Percentiles rank a stretch among this genome's conserved stretches.
These are phyloP conservation scores for Pelobates cultripes DNA, from an alignment of 2,797 vertebrate species.

Conservation along the genomic window DNA sequence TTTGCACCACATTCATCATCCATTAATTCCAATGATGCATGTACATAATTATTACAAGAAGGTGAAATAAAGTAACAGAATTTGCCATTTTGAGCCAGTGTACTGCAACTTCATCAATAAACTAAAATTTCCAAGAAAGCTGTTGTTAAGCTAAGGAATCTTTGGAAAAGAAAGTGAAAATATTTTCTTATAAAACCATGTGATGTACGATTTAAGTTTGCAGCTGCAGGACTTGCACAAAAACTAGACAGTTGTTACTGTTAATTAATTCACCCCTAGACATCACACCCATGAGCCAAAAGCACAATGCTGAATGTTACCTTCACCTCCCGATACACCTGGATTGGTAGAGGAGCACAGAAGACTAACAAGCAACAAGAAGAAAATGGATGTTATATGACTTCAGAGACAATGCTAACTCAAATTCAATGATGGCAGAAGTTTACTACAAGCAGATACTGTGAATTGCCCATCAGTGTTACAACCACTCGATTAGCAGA, in stretches of 20 bases:
- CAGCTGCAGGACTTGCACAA: slow-evolving; percentile 66
- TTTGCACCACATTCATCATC: slow-evolving; percentile 89
- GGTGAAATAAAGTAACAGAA: slow-evolving; percentile 73
- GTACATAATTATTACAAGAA: slow-evolving; percentile 86
- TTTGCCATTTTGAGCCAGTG: slow-evolving; percentile 76
- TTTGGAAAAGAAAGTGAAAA: slow-evolving; percentile 77
- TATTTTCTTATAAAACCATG: slow-evolving; percentile 71
- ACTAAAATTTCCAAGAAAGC: slow-evolving; percentile 73
- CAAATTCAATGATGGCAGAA: slow-evolving; percentile 81
- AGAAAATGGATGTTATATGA: slow-evolving; percentile 45
- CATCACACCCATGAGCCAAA: slow-evolving; percentile 80
- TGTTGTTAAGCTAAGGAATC: slow-evolving; percentile 75
- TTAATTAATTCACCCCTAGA: slow-evolving; percentile 66
- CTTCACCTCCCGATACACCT: slow-evolving; percentile 67
- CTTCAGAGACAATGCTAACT: slow-evolving; percentile 76
- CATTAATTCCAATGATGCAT: slow-evolving; percentile 91
- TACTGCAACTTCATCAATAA: slow-evolving; percentile 77
- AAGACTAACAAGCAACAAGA: slow-evolving; percentile 49
- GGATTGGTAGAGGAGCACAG: slow-evolving; percentile 57
- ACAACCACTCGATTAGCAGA: slow-evolving; percentile 81
- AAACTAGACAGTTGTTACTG: slow-evolving; percentile 53
- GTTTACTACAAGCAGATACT: slow-evolving; percentile 87
- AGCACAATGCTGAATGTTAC: slow-evolving; percentile 77
- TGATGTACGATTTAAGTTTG: slow-evolving; percentile 70
- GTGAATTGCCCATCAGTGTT: slow-evolving; percentile 96